Evolutionary conservation across 2,797 vertebrate genomes (phyloP).

Genomic region (Harpagifer antarcticus): DNA sequence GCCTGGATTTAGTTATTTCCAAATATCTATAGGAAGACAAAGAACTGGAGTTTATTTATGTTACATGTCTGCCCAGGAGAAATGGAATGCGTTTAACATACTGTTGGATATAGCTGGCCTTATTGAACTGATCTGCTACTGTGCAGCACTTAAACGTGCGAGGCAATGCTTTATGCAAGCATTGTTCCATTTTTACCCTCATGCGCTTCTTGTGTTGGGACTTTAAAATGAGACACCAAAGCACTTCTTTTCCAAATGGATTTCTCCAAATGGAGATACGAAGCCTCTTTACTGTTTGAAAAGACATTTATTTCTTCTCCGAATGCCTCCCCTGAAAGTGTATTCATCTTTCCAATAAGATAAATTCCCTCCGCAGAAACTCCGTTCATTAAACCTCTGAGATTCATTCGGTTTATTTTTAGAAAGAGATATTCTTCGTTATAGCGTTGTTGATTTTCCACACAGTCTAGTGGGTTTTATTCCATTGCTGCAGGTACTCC

Average conservation of each 20-base stretch:
- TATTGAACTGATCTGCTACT: slow-evolving; percentile 19
- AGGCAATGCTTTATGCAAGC: slow-evolving; percentile 2
- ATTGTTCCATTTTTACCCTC: slow-evolving; percentile 13
- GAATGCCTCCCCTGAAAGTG: slow-evolving; percentile 61
- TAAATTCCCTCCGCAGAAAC: slow-evolving; percentile 59
- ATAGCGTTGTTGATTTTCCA: slow-evolving; percentile 53
- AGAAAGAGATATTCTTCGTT: slow-evolving; percentile 45
- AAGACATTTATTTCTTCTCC: slow-evolving; percentile 60
- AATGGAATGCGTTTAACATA: neutral
- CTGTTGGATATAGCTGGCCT: neutral
- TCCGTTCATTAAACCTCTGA: slow-evolving; percentile 66
- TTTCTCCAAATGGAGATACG: slow-evolving; percentile 50
- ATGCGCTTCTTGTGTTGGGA: slow-evolving; percentile 9
- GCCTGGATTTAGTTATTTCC: neutral
- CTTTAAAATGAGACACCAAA: slow-evolving; percentile 50
- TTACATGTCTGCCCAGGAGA: neutral
- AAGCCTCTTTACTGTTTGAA: slow-evolving; percentile 56
- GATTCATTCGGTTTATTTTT: slow-evolving; percentile 73
- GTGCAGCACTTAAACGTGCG: slow-evolving; percentile 23
- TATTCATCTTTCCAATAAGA: slow-evolving; percentile 68
- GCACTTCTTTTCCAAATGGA: slow-evolving; percentile 44
- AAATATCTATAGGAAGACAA: neutral
- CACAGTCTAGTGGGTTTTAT: slow-evolving; percentile 52
- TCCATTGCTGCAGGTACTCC: slow-evolving; percentile 36
- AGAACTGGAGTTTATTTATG: neutral